Evolutionary conservation across 92 coral and sea anemone species (phyloP).

Genomic region (Epizoanthus scotinus): DNA sequence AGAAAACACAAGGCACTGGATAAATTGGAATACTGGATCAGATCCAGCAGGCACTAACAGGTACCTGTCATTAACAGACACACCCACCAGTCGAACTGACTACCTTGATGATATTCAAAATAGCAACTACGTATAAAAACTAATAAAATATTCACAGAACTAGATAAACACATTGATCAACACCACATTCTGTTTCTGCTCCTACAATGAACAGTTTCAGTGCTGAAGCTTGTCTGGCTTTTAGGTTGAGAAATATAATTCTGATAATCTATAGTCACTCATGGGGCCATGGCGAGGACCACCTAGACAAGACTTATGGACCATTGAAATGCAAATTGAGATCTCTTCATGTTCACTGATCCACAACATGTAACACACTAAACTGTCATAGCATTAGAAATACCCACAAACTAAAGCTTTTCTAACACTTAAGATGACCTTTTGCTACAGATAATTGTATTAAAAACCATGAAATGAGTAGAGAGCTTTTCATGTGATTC

Average conservation of each 20-base stretch:
- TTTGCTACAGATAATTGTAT: neutral
- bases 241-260: neutral
- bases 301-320: neutral
- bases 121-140: conserved; percentile 10
- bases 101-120: neutral
- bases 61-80: conserved; percentile 7
- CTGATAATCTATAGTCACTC: neutral
- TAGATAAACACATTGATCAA: neutral
- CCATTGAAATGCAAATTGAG: conserved; percentile 30
- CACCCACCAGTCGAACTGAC: neutral
- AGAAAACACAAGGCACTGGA: neutral
- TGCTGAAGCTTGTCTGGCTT: too few relatives aligned
- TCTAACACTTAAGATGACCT: neutral
- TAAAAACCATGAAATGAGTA: neutral
- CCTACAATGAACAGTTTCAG: neutral
- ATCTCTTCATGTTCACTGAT: conserved; percentile 13
- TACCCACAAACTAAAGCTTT: neutral
- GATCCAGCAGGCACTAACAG: conserved; percentile 23
- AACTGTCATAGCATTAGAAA: neutral
- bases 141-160: conserved; percentile 28
- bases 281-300: neutral
- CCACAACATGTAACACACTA: conserved; percentile 17
- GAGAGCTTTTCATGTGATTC: neutral
- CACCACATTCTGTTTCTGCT: conserved; percentile 4
- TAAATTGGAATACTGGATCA: conserved; percentile 2